Percentiles rank a stretch among this genome's conserved stretches.
Conservation (phyloP, 2,888 invertebrate genomes). For the Lingula anatina region DNA sequence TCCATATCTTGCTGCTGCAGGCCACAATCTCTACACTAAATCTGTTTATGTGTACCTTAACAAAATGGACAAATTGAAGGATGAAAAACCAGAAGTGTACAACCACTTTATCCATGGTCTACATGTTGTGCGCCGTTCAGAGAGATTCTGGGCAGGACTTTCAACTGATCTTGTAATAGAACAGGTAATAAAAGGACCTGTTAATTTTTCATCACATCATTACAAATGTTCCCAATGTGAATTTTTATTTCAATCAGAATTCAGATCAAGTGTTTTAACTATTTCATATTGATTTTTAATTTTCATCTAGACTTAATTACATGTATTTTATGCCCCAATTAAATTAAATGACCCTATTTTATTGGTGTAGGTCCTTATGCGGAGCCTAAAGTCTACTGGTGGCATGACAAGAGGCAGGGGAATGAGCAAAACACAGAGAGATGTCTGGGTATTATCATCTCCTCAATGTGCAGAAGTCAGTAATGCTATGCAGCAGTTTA, state of each 20-base stretch:
- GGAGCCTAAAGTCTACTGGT: slow-evolving; percentile 18
- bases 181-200: no score
- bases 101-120: slow-evolving; percentile 10
- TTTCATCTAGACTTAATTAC: no score
- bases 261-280: no score
- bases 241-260: no score
- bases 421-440: slow-evolving; percentile 14
- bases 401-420: slow-evolving; percentile 19
- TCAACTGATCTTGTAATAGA: slow-evolving; percentile 24
- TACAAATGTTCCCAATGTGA: no score
- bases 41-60: slow-evolving; percentile 21
- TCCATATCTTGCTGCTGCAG: slow-evolving; percentile 15
- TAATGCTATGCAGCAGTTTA: slow-evolving; percentile 12
- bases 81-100: slow-evolving; percentile 14
- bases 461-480: slow-evolving; percentile 15
- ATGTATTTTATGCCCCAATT: no score
- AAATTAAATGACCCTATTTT: no score
- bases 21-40: slow-evolving; percentile 23
- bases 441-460: slow-evolving; percentile 17
- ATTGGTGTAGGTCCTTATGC: no score
- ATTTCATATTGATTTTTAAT: no score
- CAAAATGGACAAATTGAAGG: slow-evolving; percentile 20
- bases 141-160: slow-evolving; percentile 23
- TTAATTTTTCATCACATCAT: no score
- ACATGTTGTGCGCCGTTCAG: slow-evolving; percentile 14